Percentiles rank a stretch among this genome's conserved stretches.
Conservation (phyloP, 2,113 vertebrate genomes). For the Mirounga angustirostris region DNA sequence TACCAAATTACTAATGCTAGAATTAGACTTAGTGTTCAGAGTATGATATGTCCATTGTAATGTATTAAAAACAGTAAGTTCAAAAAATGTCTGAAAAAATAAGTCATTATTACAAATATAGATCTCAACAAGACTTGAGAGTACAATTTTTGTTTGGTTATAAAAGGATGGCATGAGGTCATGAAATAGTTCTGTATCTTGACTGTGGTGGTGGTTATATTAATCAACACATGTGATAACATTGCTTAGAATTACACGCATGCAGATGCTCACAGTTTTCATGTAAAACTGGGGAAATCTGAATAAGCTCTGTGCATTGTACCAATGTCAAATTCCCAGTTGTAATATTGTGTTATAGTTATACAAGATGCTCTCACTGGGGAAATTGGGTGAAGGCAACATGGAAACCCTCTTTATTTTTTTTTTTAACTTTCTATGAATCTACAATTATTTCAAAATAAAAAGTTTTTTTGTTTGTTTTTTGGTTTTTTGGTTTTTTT, state of each 20-base stretch:
- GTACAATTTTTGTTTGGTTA: neutral
- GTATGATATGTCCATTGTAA: neutral
- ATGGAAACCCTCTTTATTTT: neutral
- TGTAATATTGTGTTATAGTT: neutral
- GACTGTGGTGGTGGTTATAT: neutral
- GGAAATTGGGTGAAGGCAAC: neutral
- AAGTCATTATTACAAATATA: neutral
- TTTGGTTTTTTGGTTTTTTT: neutral
- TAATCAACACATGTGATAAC: neutral
- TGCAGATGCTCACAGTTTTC: neutral
- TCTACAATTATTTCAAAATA: neutral
- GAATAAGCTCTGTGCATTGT: neutral
- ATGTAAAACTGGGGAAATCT: neutral
- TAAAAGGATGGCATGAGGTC: neutral
- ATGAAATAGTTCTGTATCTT: neutral
- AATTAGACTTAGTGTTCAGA: neutral
- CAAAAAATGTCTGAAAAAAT: neutral
- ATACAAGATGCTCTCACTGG: neutral
- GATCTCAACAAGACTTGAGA: neutral
- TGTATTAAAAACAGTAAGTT: neutral
- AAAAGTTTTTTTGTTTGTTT: neutral
- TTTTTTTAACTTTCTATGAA: neutral
- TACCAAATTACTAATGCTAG: neutral
- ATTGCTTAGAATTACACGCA: neutral
- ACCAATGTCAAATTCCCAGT: neutral